phyloP scores from a whole-genome alignment of 2,888 invertebrate genomes.

The Synanthedon formicaeformis region DNA sequence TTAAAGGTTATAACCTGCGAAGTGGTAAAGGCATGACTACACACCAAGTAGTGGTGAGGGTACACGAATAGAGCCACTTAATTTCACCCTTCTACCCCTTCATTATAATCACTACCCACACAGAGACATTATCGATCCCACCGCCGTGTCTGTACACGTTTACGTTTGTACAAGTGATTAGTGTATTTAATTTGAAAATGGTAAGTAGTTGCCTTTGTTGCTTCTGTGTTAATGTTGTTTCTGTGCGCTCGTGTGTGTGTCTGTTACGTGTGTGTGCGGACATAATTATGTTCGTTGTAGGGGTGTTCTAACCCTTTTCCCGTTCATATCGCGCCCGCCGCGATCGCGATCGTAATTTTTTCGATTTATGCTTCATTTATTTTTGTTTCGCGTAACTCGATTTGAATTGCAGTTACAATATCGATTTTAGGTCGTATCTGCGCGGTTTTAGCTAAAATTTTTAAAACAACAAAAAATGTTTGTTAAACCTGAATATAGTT shows the following conservation, averaged over 20 bases:
- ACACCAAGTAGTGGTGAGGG: constrained; percentile 46
- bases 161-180: constrained; percentile 67
- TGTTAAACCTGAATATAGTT: no score
- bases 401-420: neutral
- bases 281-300: constrained; percentile 41
- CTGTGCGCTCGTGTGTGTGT: constrained; percentile 33
- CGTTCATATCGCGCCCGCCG: constrained; percentile 38
- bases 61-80: constrained; percentile 65
- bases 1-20: constrained; percentile 48
- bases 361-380: constrained; percentile 45
- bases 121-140: constrained; percentile 54
- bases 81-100: constrained; percentile 67
- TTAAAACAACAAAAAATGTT: no score
- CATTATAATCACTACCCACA: constrained; percentile 53
- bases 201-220: constrained; percentile 68
- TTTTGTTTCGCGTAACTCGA: constrained; percentile 16
- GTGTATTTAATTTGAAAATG: constrained; percentile 72
- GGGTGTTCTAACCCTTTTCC: constrained; percentile 56
- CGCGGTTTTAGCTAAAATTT: no score
- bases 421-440: neutral
- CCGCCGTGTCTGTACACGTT: constrained; percentile 36
- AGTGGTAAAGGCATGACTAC: constrained; percentile 60
- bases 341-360: constrained; percentile 52
- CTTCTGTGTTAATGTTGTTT: constrained; percentile 40
- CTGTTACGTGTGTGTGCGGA: constrained; percentile 35